Evolutionary conservation across 2,888 invertebrate genomes (phyloP), one percentile per base, ranked within the genome.

Genomic region (Idaea straminata): DNA sequence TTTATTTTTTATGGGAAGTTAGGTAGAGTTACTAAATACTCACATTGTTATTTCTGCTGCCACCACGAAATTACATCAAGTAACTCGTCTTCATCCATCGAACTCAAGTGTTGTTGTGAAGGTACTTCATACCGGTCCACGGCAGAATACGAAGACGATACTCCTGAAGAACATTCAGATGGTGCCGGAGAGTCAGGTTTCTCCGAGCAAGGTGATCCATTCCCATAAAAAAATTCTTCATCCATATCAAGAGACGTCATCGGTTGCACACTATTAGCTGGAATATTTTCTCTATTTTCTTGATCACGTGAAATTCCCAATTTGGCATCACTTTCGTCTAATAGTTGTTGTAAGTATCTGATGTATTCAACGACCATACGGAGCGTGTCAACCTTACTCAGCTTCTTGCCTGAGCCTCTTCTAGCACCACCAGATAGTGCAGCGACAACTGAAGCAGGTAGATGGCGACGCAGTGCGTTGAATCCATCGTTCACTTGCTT

Each of bases 401-500:
- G 93, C 80, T 98, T 97, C 83, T 97, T 97, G 76, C 96, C 96
- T 61, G 96, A 96, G 6, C 96, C 96, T 63, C 97, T 93, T 13
- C 96, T 94, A 6, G 95, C 94, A 66, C 93, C 93, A 71, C 94
- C 94, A 70, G 86, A 93, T 69, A 96, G 83, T 0, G 96, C 95
- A 67, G 96, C 96, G 59, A 96, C 96, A 4, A 97, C 95, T 35
- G 95, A 95, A 66, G 96, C 95, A 0, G 98, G 98, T 78, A 98
- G 95, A 88, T 98, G 98, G 77, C 97, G 96, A 59, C 98, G 94
- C 10, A 98, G 93, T 61, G 97, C 97, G 64, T 97, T 96, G 85
- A 98, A 98, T 70, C 98, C 98, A 85, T 97, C 97, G 91, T 98
- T 98, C 82, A 98, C 98, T 94, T 98, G 98, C 87, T 98, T 98